A percentile compares a stretch with the other conserved stretches of the same genome.
Conservation (phyloP, 2,888 invertebrate species). For the Holacanthella duospinosa region DNA sequence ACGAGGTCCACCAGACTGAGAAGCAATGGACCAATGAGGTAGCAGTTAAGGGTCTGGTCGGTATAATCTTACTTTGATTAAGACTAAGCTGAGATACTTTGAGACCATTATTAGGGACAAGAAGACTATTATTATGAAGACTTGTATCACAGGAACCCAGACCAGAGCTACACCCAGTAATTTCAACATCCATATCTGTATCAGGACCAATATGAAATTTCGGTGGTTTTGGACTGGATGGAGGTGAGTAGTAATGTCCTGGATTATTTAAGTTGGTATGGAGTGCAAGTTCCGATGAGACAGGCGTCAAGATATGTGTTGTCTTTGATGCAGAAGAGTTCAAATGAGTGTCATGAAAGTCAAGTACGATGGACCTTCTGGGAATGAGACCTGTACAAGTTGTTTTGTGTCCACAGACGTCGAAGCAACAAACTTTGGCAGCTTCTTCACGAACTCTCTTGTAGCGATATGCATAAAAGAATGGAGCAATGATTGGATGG, state of each 20-base stretch:
- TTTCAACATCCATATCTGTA: background rate
- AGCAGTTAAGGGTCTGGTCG: too few species aligned
- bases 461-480: conserved; percentile 34
- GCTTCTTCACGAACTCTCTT: conserved; percentile 20
- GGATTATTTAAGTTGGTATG: background rate
- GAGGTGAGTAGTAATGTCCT: background rate
- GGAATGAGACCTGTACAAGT: conserved; percentile 9
- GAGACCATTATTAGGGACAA: background rate
- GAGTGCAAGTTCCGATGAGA: background rate
- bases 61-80: background rate
- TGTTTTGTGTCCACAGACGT: background rate
- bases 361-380: conserved; percentile 7
- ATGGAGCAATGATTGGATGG: conserved; percentile 27
- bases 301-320: background rate
- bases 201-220: background rate
- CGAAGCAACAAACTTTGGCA: background rate
- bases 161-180: background rate
- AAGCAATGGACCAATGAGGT: conserved; percentile 5
- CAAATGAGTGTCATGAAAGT: conserved; percentile 1
- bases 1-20: conserved; percentile 20
- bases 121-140: background rate
- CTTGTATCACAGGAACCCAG: background rate
- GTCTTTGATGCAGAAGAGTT: background rate
- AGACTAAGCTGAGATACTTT: background rate
- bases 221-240: background rate